phyloP scores from a whole-genome alignment of 2,797 vertebrate genomes.

The Triplophysa yarkandensis region DNA sequence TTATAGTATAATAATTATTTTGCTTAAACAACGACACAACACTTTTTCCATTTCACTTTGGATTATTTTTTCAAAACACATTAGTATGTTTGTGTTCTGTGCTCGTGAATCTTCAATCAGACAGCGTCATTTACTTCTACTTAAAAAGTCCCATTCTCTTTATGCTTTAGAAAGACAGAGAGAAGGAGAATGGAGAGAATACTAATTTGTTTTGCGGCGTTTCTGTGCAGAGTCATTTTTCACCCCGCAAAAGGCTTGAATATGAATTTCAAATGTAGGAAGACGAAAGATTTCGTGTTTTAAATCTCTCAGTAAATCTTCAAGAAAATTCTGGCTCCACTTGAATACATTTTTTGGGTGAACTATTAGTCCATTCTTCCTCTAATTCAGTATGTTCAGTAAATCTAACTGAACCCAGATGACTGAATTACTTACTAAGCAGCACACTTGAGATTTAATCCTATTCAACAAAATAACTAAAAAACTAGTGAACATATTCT shows the following conservation, averaged over 20 bases:
- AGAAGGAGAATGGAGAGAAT: conserved; percentile 44
- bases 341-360: background rate
- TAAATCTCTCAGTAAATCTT: conserved; percentile 42
- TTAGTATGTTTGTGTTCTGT: conserved; percentile 43
- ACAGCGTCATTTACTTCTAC: conserved; percentile 83
- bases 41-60: background rate
- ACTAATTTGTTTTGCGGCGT: conserved; percentile 49
- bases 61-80: background rate
- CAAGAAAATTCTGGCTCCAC: conserved; percentile 22
- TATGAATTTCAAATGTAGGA: conserved; percentile 60
- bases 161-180: conserved; percentile 83
- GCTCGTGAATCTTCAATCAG: conserved; percentile 74
- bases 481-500: too few relatives aligned
- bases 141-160: conserved; percentile 80
- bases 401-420: background rate
- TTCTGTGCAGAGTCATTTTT: conserved; percentile 35
- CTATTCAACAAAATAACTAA: background rate
- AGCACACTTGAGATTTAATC: background rate
- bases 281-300: conserved; percentile 46
- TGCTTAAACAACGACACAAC: background rate
- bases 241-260: conserved; percentile 47
- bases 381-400: background rate
- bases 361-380: too few relatives aligned
- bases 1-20: background rate
- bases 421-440: background rate